Base-by-base conservation (phyloP, 2,797 vertebrate species). In the Vultur gryphus region DNA sequence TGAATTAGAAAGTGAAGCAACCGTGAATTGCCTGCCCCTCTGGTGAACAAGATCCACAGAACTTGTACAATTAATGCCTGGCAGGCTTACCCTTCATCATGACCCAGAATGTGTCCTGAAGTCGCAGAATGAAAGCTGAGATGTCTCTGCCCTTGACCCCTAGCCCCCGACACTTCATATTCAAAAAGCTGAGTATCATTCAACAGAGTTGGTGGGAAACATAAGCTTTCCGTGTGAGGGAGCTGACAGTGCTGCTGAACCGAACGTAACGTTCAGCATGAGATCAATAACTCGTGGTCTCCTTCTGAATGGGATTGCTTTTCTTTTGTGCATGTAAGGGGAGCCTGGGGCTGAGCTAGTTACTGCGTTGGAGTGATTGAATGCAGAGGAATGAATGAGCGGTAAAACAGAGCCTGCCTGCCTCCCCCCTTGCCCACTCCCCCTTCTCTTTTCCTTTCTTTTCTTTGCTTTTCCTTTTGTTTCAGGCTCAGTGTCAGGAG, bases 271-370 rank as follows among this genome's bases (percentile, higher is more conserved):
- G 72, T 97, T 97, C 95, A 94, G 95, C 95, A 92, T 88, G 89
- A 96, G 96, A 97, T 97, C 97, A 95, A 93, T 97, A 97, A 97
- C 96, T 97, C 96, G 96, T 13, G 80, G 72, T 94, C 85, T 96
- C 82, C 43, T 84, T 85, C 66, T 95, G 96, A 97, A 97, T 97
- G 91, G 95, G 83, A 79, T 95, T 96, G 85, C 91, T 95, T 97
- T 96, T 93, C 94, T 94, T 97, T 97, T 97, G 92, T 97, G 78
- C 84, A 48, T 95, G 90, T 78, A 96, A 97, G 80, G 75, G 71
- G 90, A 97, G 93, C 95, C 90, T 87, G 94, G 87, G 93, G 84
- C 90, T 95, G 90, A 96, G 92, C 85, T 97, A 85, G 95, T 96
- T 96, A 95, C 89, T 93, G 54, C 80, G 6, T 69, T 12, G 26